Percentiles rank a stretch among this genome's conserved stretches.
Evolutionary conservation across 2,888 invertebrate genomes (phyloP).

Genomic region (Eupithecia inturbata): DNA sequence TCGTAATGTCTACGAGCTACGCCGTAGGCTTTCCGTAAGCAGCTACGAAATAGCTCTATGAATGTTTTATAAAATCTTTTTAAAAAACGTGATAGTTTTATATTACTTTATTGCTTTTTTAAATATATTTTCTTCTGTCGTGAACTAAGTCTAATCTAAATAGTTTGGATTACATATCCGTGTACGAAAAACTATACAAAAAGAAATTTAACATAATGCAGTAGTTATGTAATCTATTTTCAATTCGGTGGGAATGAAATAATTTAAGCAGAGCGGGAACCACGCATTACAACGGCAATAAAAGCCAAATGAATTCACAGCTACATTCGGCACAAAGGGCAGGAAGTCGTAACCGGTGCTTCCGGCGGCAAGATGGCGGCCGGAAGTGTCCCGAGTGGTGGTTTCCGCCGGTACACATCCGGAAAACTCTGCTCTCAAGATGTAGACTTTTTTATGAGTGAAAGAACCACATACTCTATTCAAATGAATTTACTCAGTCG

Average conservation of each 20-base stretch:
- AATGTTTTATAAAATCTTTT: background rate
- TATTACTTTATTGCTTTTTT: background rate
- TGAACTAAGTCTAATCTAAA: background rate
- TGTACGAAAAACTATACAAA: background rate
- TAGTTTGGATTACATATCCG: background rate
- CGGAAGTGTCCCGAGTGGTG: conserved; percentile 70
- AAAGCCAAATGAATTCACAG: conserved; percentile 46
- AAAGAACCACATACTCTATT: background rate
- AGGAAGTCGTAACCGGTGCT: conserved; percentile 73
- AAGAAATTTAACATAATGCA: background rate
- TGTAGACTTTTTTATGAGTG: conserved; percentile 43
- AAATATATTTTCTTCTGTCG: background rate
- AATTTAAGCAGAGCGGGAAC: conserved; percentile 22
- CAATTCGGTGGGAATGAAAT: conserved; percentile 18
- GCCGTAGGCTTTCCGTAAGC: background rate
- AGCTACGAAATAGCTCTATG: background rate
- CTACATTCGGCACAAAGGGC: conserved; percentile 58
- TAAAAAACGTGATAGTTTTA: background rate
- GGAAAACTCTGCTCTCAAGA: conserved; percentile 53
- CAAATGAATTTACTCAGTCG: background rate
- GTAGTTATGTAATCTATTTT: conserved; percentile 17
- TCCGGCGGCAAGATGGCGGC: conserved; percentile 75
- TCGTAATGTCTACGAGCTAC: too few relatives aligned
- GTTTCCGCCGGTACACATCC: conserved; percentile 71
- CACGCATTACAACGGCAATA: conserved; percentile 37